Conservation (phyloP, 1,140 invertebrate genomes). For the Zophobas atratus region DNA sequence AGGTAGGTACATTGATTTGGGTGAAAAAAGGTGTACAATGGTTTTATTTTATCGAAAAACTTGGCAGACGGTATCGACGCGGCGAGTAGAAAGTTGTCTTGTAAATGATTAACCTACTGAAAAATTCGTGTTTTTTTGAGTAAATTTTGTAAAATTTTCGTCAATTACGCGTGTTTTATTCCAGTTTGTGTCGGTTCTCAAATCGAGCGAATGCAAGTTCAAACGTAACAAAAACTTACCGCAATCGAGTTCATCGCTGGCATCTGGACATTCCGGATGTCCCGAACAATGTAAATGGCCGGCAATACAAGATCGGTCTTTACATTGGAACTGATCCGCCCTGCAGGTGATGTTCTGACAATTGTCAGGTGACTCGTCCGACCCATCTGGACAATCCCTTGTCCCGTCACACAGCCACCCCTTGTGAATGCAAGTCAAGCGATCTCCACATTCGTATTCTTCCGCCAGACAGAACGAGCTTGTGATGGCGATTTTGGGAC, state of each 20-base stretch:
- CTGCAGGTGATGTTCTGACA: slow-evolving; percentile 87
- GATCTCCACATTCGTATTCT: slow-evolving; percentile 90
- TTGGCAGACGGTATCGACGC: too few relatives aligned
- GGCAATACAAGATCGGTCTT: slow-evolving; percentile 85
- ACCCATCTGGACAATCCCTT: slow-evolving; percentile 86
- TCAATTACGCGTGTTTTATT: too few relatives aligned
- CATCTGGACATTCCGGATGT: slow-evolving; percentile 85
- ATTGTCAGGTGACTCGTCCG: slow-evolving; percentile 79
- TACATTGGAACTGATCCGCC: slow-evolving; percentile 87
- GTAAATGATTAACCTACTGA: too few relatives aligned
- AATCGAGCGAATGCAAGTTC: not conserved
- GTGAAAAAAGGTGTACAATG: too few relatives aligned
- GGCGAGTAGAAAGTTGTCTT: too few relatives aligned
- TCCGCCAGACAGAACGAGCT: slow-evolving; percentile 75
- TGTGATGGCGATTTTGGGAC: slow-evolving; percentile 69
- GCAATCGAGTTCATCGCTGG: slow-evolving; percentile 88
- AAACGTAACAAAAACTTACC: slow-evolving; percentile 67
- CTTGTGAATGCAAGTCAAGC: slow-evolving; percentile 88
- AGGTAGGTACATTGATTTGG: too few relatives aligned
- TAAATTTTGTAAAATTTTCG: too few relatives aligned
- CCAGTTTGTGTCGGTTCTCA: too few relatives aligned
- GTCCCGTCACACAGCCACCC: slow-evolving; percentile 92
- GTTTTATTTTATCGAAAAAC: too few relatives aligned
- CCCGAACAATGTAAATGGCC: slow-evolving; percentile 89
- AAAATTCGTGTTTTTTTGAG: too few relatives aligned